Conservation (phyloP, 2,888 invertebrate species). For the Artemia sp. region DNA sequence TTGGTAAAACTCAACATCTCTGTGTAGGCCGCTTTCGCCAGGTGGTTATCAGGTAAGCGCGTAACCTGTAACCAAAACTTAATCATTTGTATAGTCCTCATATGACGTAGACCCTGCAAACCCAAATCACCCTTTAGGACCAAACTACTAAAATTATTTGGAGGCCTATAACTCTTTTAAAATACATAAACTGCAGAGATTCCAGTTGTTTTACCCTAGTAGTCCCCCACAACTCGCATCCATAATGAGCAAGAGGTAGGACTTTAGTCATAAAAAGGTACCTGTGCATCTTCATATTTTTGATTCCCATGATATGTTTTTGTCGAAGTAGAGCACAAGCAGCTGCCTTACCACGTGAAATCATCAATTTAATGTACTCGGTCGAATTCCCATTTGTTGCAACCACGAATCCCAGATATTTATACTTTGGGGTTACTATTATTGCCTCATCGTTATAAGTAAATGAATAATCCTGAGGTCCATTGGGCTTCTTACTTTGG, state of each 20-base stretch:
- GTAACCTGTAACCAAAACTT: background rate
- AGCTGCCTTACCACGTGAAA: background rate
- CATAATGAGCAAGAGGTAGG: background rate
- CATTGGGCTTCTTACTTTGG: too few species aligned
- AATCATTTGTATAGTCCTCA: conserved; percentile 1
- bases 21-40: too few species aligned
- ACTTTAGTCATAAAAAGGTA: background rate
- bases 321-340: background rate
- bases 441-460: background rate
- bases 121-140: too few species aligned
- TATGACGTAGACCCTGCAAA: too few species aligned
- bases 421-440: background rate
- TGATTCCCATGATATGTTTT: background rate
- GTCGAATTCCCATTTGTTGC: background rate
- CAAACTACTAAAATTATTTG: too few species aligned
- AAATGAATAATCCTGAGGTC: too few species aligned
- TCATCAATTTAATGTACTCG: background rate
- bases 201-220: too few species aligned
- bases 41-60: background rate
- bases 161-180: too few species aligned
- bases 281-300: background rate
- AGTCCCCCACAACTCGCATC: too few species aligned
- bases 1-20: conserved; percentile 10
- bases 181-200: too few species aligned
- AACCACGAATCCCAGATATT: background rate